Conservation (phyloP, 1,140 invertebrate species). For the Formica exsecta region DNA sequence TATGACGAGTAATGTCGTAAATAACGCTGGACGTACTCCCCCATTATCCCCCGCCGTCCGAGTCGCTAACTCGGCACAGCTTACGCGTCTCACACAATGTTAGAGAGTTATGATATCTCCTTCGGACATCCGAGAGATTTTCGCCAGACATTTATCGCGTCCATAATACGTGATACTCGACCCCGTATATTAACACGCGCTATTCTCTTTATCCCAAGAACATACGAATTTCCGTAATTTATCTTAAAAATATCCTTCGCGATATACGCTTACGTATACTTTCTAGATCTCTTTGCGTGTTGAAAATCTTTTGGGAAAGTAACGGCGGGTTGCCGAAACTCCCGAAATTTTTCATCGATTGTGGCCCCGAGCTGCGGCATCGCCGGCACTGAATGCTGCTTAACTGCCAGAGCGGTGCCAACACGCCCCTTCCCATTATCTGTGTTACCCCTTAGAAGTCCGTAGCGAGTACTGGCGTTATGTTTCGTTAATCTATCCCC, state of each 20-base stretch:
- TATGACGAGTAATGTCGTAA: conserved; percentile 65
- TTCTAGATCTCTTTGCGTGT: neutral
- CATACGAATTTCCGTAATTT: neutral
- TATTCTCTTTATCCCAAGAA: neutral
- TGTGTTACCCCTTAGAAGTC: conserved; percentile 82
- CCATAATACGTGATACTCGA: conserved; percentile 17
- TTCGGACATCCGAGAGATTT: conserved; percentile 26
- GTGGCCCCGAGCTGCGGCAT: conserved; percentile 66
- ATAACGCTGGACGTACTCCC: conserved; percentile 45
- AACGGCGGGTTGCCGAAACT: conserved; percentile 41
- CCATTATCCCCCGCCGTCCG: conserved; percentile 37
- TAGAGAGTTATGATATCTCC: conserved; percentile 58
- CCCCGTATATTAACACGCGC: neutral
- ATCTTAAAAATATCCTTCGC: neutral
- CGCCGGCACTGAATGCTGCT: conserved; percentile 81
- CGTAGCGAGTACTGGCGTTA: conserved; percentile 84
- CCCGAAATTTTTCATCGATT: conserved; percentile 74
- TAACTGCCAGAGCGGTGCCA: conserved; percentile 85
- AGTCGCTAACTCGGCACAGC: conserved; percentile 46
- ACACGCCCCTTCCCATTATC: conserved; percentile 84
- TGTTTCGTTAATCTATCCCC: conserved; percentile 86
- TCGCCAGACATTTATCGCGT: conserved; percentile 53
- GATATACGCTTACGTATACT: neutral
- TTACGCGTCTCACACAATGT: conserved; percentile 27
- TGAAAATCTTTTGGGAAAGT: neutral